Percentiles rank a stretch among this genome's conserved stretches.
Evolutionary conservation across 2,888 invertebrate species (phyloP).

Genomic region (Xanthia icteritia): DNA sequence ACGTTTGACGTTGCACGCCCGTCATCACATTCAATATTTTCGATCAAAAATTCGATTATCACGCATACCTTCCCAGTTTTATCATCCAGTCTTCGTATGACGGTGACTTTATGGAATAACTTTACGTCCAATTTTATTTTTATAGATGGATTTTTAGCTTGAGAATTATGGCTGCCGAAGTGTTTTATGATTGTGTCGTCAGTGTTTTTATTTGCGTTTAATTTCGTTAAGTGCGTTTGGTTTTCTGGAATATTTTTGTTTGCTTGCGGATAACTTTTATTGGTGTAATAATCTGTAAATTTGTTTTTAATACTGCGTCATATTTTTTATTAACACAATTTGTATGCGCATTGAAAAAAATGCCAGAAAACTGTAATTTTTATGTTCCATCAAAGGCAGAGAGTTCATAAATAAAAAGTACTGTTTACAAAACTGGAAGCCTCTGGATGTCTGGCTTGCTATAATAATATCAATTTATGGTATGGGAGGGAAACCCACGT

Average conservation of each 20-base stretch:
- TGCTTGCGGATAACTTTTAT: conserved; percentile 20
- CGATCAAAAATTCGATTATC: conserved; percentile 72
- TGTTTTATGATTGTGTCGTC: conserved; percentile 51
- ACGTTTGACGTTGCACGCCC: conserved; percentile 46
- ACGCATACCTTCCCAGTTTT: conserved; percentile 68
- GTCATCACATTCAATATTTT: conserved; percentile 71
- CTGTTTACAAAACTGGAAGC: conserved; percentile 19
- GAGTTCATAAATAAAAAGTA: conserved; percentile 12
- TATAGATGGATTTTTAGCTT: conserved; percentile 60
- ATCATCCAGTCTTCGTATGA: conserved; percentile 65
- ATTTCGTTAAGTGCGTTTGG: conserved; percentile 44
- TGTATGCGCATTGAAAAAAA: conserved; percentile 8
- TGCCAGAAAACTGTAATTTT: not conserved
- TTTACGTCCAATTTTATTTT: conserved; percentile 67
- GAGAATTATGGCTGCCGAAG: conserved; percentile 43
- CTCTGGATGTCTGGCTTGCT: not conserved
- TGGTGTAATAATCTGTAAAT: conserved; percentile 15
- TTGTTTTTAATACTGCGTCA: not conserved
- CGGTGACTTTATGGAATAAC: conserved; percentile 72
- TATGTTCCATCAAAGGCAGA: not conserved
- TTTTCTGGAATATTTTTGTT: conserved; percentile 14
- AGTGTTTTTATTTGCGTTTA: conserved; percentile 44
- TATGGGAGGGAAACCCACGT: conserved; percentile 10
- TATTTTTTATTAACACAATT: not conserved
- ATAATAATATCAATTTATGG: conserved; percentile 45